Conservation (phyloP, 2,113 vertebrate genomes). For the Indicator maculatus region DNA sequence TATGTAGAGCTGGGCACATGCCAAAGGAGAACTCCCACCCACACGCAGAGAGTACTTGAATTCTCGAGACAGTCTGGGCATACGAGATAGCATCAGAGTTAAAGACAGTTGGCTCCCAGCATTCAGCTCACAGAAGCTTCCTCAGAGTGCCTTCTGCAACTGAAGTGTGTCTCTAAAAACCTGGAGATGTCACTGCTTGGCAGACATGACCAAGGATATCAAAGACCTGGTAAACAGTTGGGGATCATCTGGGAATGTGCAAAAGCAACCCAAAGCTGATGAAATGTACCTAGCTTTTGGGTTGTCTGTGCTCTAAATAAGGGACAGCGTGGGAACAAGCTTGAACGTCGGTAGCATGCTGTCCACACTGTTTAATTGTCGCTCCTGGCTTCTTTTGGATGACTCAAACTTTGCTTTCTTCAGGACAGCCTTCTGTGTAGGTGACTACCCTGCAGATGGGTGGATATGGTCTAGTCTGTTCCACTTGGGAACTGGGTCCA, state of each 20-base stretch:
- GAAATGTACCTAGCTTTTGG: not conserved
- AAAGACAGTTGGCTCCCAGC: not conserved
- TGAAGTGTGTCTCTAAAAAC: conserved; percentile 2
- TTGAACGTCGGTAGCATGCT: not conserved
- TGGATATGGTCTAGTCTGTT: not conserved
- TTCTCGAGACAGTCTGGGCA: conserved; percentile 1
- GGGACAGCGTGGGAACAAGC: not conserved
- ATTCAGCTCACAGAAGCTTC: not conserved
- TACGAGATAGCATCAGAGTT: not conserved
- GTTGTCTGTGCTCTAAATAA: not conserved
- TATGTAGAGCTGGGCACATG: conserved; percentile 15
- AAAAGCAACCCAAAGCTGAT: conserved; percentile 12
- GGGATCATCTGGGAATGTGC: not conserved
- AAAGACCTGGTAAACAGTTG: not conserved
- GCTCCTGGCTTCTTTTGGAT: not conserved
- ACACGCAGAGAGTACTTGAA: not conserved
- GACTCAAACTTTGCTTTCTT: not conserved
- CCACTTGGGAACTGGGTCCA: not conserved
- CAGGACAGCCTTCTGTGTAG: not conserved
- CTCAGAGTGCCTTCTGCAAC: not conserved
- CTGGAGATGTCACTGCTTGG: conserved; percentile 32
- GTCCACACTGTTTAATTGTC: not conserved
- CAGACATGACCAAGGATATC: conserved; percentile 1
- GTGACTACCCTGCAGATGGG: not conserved
- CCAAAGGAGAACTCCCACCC: conserved; percentile 50